These are phyloP conservation scores for Triops longicaudatus DNA, from an alignment of 1,140 invertebrate species.

Conservation along the genomic window DNA sequence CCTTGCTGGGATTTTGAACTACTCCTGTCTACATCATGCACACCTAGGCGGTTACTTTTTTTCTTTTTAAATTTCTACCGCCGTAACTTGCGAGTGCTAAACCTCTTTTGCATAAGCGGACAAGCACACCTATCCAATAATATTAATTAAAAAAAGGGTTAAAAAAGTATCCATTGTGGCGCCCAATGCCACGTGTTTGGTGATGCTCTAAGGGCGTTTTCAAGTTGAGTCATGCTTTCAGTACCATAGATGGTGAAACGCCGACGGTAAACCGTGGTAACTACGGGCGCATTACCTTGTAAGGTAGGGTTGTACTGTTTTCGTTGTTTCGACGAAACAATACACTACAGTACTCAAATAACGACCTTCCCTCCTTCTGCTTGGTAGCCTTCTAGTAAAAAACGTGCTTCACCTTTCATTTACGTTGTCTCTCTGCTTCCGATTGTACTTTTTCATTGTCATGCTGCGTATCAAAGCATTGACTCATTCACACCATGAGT, in stretches of 20 bases:
- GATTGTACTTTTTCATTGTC: no score
- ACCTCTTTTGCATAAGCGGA: background rate
- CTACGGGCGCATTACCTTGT: background rate
- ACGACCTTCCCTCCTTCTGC: background rate
- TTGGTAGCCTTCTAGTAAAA: background rate
- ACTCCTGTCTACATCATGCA: background rate
- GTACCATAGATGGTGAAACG: background rate
- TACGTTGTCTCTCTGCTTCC: no score
- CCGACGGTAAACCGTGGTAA: background rate
- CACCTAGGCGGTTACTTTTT: background rate
- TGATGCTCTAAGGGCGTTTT: background rate
- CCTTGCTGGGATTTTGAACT: background rate
- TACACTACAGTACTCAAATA: background rate
- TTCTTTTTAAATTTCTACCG: background rate
- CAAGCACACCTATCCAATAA: no score
- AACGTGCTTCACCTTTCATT: no score
- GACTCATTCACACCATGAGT: background rate
- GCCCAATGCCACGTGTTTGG: slow-evolving; percentile 2
- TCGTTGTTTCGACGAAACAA: no score
- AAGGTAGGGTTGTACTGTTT: background rate
- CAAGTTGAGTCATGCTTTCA: slow-evolving; percentile 2
- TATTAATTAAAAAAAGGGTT: background rate
- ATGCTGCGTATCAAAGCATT: background rate
- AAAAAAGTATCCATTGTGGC: background rate
- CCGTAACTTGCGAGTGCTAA: background rate